A percentile compares a stretch with the other conserved stretches of the same genome.
Evolutionary conservation across 2,113 vertebrate species (phyloP).

Genomic region (Hyla sarda): DNA sequence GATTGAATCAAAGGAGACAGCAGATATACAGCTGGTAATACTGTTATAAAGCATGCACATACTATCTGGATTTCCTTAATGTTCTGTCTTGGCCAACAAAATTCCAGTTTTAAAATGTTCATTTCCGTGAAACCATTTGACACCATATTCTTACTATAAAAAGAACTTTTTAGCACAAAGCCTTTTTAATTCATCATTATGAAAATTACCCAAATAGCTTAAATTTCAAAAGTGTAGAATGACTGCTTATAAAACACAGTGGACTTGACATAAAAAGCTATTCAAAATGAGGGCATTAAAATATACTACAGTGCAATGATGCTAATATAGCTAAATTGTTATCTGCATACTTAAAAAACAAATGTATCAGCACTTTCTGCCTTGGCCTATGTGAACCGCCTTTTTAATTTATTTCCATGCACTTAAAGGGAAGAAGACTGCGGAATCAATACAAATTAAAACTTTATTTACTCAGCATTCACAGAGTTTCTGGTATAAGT

Average conservation of each 20-base stretch:
- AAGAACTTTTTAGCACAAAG: not conserved
- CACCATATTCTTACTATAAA: not conserved
- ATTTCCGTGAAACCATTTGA: not conserved
- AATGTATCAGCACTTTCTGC: constrained; percentile 8
- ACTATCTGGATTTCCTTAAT: not conserved
- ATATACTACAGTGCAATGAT: constrained; percentile 28
- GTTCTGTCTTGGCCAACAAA: not conserved
- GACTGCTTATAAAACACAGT: constrained; percentile 9
- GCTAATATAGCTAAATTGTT: constrained; percentile 23
- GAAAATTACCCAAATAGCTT: constrained; percentile 1
- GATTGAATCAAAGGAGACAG: not conserved
- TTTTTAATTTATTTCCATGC: constrained; percentile 22
- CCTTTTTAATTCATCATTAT: constrained; percentile 16
- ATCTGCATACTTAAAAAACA: constrained; percentile 9
- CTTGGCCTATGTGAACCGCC: not conserved
- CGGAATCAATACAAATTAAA: constrained; percentile 38
- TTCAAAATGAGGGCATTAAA: constrained; percentile 32
- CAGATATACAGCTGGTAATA: not conserved
- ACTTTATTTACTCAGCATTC: constrained; percentile 37
- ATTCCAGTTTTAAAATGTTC: not conserved
- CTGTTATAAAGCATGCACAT: not conserved
- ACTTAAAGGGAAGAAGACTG: constrained; percentile 16
- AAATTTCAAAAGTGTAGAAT: not conserved
- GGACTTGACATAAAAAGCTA: not conserved
- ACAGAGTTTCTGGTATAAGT: not conserved